Evolutionary conservation across 2,113 vertebrate species (phyloP).

Genomic region (Ellobius talpinus): DNA sequence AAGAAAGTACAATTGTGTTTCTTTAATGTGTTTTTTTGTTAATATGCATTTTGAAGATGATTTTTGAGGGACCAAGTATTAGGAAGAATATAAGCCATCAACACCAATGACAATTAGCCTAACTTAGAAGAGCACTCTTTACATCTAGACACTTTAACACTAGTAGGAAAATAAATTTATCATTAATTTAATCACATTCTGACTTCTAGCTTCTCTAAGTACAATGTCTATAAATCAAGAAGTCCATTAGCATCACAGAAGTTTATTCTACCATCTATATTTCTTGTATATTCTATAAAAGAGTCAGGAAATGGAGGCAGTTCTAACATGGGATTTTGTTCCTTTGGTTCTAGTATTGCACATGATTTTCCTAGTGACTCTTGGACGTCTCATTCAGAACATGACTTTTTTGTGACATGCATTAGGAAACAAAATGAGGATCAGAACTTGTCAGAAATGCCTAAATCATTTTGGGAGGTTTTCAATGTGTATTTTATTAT

Average conservation of each 20-base stretch:
- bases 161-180: background rate
- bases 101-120: background rate
- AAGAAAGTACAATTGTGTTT: background rate
- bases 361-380: background rate
- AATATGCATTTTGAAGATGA: constrained; percentile 14
- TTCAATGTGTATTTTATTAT: background rate
- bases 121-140: background rate
- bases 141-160: background rate
- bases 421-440: background rate
- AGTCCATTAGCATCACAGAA: background rate
- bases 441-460: background rate
- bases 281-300: background rate
- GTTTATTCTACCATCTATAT: background rate
- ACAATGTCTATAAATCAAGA: background rate
- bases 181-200: background rate
- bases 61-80: background rate
- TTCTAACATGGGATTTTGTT: background rate
- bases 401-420: background rate
- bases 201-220: background rate
- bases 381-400: background rate
- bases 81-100: background rate
- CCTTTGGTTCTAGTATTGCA: background rate
- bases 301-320: background rate
- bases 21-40: constrained; percentile 32
- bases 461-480: background rate